phyloP scores from a whole-genome alignment of 2,888 invertebrate species.

The Pyrochroa serraticornis region DNA sequence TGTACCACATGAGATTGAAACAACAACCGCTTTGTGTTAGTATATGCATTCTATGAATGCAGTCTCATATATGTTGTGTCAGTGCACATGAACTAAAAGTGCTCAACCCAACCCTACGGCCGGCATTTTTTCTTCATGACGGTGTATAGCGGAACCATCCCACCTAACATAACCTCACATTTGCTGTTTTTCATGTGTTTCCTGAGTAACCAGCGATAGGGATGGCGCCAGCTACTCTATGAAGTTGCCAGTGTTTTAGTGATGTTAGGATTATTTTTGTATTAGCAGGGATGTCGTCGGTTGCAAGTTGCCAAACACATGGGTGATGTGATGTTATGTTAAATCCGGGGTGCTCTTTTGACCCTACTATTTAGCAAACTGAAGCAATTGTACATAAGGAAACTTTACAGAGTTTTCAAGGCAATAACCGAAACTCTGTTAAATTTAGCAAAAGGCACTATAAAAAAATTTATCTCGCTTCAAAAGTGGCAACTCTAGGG shows the following conservation, averaged over 20 bases:
- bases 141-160: too few relatives aligned
- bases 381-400: conserved; percentile 26
- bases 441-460: conserved; percentile 9
- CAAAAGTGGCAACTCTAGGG: conserved; percentile 3
- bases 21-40: conserved; percentile 24
- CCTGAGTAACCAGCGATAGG: too few relatives aligned
- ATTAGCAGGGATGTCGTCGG: too few relatives aligned
- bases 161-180: too few relatives aligned
- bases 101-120: conserved; percentile 9
- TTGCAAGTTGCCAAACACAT: too few relatives aligned
- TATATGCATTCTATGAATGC: conserved; percentile 29
- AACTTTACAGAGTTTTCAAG: conserved; percentile 21
- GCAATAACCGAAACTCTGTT: conserved; percentile 31
- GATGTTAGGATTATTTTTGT: too few relatives aligned
- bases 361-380: too few relatives aligned
- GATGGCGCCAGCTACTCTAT: too few relatives aligned
- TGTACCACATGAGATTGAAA: conserved; percentile 25
- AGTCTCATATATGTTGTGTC: conserved; percentile 18
- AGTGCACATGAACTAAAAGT: conserved; percentile 16
- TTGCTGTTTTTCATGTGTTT: too few relatives aligned
- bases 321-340: too few relatives aligned
- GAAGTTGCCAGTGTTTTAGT: too few relatives aligned
- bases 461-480: conserved; percentile 3
- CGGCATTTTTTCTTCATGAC: conserved; percentile 23
- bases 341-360: too few relatives aligned